Evolutionary conservation across 2,888 invertebrate species (phyloP), one percentile per base, ranked within the genome.

Genomic region (Gari tellinella): DNA sequence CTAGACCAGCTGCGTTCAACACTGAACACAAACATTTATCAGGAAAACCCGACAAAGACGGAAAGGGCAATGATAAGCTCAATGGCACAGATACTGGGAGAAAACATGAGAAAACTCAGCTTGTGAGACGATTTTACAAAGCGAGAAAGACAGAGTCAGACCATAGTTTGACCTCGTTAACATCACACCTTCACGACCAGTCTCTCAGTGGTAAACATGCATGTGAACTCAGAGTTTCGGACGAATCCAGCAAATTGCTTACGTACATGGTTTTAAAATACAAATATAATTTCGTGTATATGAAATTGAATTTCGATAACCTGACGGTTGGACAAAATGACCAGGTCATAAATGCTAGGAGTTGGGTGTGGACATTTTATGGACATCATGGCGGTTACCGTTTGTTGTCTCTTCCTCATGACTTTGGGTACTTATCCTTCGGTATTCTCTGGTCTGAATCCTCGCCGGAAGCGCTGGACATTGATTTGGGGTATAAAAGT

Each of bases 331-430:
- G 17, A 7, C 64, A 60, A 31, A 55, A 56, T 17, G 40, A 69
- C 10, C 8, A 45, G 2, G 65, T 65, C 0, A 68, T 74, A 15
- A 40, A 49, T 25, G n/a, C 43, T 31, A 21, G 37, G 12, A 48
- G 60, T 21, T 75, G 74, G 74, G 38, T 75, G 0, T 75, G 74
- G 74, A 75, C 74, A 23, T 75, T 58, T 37, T 48, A 62, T 37
- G 74, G 74, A 15, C 38, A 58, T 12, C 49, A 57, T 52, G 74
- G 74, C 1, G 74, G 53, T 2, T 26, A 65, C 31, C 55, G 61
- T 37, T 62, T 62, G 21, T 52, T 75, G 0, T 75, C 21, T 40
- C 26, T 75, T 0, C 74, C 74, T 8, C 49, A 31, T 25, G 74
- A 69, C 17, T 75, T 58, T 37, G 65, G 73, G 5, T 73, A 73